Evolutionary conservation across 1,140 invertebrate genomes (phyloP).

Genomic region (Drosophila nannoptera): DNA sequence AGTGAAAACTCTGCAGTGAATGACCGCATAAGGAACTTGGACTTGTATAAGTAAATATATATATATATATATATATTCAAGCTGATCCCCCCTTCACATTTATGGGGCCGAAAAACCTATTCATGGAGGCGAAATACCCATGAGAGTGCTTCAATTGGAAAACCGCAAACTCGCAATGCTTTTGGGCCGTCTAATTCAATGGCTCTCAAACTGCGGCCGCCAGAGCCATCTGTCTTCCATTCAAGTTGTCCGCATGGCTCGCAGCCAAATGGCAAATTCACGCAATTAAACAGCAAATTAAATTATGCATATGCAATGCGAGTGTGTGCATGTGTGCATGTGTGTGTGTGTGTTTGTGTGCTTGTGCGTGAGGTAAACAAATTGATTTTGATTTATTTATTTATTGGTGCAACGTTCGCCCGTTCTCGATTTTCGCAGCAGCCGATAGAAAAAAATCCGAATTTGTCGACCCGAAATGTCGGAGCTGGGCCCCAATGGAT

Average conservation of each 20-base stretch:
- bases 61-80: not conserved
- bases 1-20: too few relatives aligned
- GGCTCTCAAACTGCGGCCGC: slow-evolving; percentile 33
- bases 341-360: slow-evolving; percentile 26
- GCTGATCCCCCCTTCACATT: not conserved
- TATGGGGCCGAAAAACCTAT: not conserved
- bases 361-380: slow-evolving; percentile 63
- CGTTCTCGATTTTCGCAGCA: slow-evolving; percentile 34
- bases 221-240: slow-evolving; percentile 25
- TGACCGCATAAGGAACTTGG: not conserved
- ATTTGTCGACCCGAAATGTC: slow-evolving; percentile 26
- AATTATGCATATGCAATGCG: slow-evolving; percentile 72
- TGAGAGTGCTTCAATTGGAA: slow-evolving; percentile 4
- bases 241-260: slow-evolving; percentile 39
- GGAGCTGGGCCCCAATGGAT: slow-evolving; percentile 29
- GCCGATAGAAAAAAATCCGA: slow-evolving; percentile 10
- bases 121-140: not conserved
- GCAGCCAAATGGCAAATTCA: slow-evolving; percentile 65
- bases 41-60: not conserved
- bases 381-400: slow-evolving; percentile 77
- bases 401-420: slow-evolving; percentile 46
- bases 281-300: slow-evolving; percentile 74
- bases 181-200: slow-evolving; percentile 28
- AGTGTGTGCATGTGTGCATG: not conserved
- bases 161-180: slow-evolving; percentile 12